phyloP scores from a whole-genome alignment of 1,140 invertebrate species.

The Dryas iulia region DNA sequence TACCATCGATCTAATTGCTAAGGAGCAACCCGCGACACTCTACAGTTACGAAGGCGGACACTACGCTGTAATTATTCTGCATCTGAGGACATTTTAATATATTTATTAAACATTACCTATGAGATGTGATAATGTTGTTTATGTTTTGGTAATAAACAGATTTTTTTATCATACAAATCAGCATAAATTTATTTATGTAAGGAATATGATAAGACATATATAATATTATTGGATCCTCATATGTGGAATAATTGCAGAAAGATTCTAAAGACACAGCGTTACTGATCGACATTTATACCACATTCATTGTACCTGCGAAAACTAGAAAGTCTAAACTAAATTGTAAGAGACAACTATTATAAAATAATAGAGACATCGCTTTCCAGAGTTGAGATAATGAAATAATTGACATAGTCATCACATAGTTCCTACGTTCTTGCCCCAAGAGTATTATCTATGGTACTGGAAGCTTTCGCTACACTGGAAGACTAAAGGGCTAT shows the following conservation, averaged over 20 bases:
- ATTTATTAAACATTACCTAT: neutral
- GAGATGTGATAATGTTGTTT: neutral
- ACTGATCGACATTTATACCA: constrained; percentile 71
- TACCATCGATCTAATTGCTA: constrained; percentile 69
- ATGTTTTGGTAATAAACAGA: neutral
- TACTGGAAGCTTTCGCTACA: constrained; percentile 59
- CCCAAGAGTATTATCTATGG: constrained; percentile 55
- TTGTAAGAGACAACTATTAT: constrained; percentile 43
- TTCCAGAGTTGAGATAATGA: constrained; percentile 61
- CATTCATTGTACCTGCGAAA: constrained; percentile 62
- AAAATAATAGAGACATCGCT: constrained; percentile 44
- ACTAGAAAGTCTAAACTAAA: constrained; percentile 60
- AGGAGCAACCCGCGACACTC: constrained; percentile 64
- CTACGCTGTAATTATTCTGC: constrained; percentile 58
- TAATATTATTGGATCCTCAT: too few relatives aligned
- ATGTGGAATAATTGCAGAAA: constrained; percentile 36
- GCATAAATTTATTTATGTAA: neutral
- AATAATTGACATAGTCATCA: constrained; percentile 80
- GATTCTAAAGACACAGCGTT: constrained; percentile 66
- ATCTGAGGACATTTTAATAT: constrained; percentile 42
- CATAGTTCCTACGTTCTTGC: constrained; percentile 73
- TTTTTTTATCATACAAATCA: too few relatives aligned
- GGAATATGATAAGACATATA: neutral
- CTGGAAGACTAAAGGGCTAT: constrained; percentile 59
- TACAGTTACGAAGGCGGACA: constrained; percentile 68